A percentile compares a stretch with the other conserved stretches of the same genome.
Evolutionary conservation across 2,888 invertebrate genomes (phyloP).

Genomic region (Aleiodes testaceus): DNA sequence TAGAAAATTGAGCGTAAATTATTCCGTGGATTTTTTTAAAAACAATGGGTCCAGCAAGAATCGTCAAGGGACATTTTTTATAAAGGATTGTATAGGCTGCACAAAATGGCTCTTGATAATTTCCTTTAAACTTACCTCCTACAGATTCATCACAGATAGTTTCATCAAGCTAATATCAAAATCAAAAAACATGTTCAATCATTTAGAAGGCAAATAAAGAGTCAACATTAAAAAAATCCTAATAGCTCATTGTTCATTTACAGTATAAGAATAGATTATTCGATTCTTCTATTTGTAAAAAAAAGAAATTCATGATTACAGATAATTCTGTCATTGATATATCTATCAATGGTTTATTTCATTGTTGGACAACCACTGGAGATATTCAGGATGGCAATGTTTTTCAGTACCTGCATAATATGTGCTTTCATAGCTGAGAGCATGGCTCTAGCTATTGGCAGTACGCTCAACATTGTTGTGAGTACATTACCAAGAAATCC

Average conservation of each 20-base stretch:
- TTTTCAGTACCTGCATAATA: slow-evolving; percentile 81
- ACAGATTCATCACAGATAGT: no score
- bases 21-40: neutral
- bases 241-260: no score
- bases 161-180: no score
- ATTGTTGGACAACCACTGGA: slow-evolving; percentile 87
- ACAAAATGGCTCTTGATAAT: neutral
- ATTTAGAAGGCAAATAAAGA: no score
- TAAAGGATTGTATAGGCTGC: no score
- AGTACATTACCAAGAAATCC: slow-evolving; percentile 68
- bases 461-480: slow-evolving; percentile 84
- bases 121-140: no score
- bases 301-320: slow-evolving; percentile 52
- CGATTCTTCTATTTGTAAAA: neutral
- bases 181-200: no score
- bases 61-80: neutral
- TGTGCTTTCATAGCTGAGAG: slow-evolving; percentile 86
- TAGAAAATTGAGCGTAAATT: neutral
- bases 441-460: slow-evolving; percentile 83
- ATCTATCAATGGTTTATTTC: slow-evolving; percentile 81
- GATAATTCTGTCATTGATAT: slow-evolving; percentile 78
- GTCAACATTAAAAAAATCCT: no score
- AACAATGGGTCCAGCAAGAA: no score
- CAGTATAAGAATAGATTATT: neutral
- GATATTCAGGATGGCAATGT: slow-evolving; percentile 78